Conservation (phyloP, 2,888 invertebrate genomes). For the Aspidiotus rigidus region DNA sequence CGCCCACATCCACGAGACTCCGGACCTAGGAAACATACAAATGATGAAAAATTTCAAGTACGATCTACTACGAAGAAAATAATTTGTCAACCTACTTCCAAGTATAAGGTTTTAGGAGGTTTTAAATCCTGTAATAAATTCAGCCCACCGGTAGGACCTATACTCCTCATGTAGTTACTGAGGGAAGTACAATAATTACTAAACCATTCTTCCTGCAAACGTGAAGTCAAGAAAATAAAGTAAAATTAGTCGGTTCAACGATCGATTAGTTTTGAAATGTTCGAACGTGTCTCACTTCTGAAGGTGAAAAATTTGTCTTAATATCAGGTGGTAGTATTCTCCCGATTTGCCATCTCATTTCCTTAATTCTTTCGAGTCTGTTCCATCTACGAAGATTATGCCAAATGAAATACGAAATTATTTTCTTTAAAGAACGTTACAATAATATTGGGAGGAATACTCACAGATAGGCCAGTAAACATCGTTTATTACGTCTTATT, state of each 20-base stretch:
- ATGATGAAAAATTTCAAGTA: neutral
- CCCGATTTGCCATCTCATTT: conserved; percentile 93
- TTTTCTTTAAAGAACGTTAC: neutral
- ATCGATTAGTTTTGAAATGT: neutral
- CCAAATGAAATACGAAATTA: neutral
- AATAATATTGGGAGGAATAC: conserved; percentile 26
- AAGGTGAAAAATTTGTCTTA: conserved; percentile 63
- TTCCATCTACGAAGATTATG: conserved; percentile 50
- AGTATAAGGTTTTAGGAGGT: conserved; percentile 84
- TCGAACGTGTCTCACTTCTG: conserved; percentile 49
- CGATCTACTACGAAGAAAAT: too few relatives aligned
- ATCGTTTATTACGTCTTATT: conserved; percentile 79
- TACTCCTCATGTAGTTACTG: conserved; percentile 79
- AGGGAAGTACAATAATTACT: conserved; percentile 75
- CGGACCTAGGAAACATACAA: conserved; percentile 48
- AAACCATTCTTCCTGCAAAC: conserved; percentile 64
- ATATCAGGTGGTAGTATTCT: conserved; percentile 81
- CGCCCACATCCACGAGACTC: conserved; percentile 83
- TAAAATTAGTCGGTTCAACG: neutral
- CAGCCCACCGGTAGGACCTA: conserved; percentile 70
- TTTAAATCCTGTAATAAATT: conserved; percentile 79
- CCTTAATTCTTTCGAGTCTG: conserved; percentile 66
- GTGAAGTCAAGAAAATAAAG: neutral
- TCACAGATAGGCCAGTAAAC: conserved; percentile 66
- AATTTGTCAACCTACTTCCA: conserved; percentile 58